These are phyloP conservation scores for Sebastes iracundus DNA, from an alignment of 2,797 vertebrate species.

Conservation along the genomic window DNA sequence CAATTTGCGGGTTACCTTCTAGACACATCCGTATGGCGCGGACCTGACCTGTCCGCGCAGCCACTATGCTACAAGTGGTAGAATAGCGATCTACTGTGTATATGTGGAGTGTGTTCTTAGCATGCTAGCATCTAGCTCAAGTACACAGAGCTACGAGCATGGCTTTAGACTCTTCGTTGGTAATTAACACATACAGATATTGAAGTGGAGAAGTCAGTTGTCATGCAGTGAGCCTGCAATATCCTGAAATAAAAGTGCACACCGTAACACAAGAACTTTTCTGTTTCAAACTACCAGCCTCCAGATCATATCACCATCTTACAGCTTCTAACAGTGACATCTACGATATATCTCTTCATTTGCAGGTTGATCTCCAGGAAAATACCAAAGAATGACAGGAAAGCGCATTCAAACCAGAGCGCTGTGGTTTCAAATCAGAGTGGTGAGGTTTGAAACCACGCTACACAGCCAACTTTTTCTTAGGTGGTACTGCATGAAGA, in stretches of 20 bases:
- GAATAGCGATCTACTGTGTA: too few relatives aligned
- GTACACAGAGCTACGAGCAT: background rate
- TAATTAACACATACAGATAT: too few relatives aligned
- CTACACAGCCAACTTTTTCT: background rate
- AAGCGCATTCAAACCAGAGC: background rate
- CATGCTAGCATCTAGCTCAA: background rate
- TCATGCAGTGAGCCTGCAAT: background rate
- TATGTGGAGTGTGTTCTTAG: background rate
- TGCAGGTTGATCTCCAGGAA: conserved; percentile 12
- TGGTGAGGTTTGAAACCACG: conserved; percentile 18
- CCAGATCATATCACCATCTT: background rate
- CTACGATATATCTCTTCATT: background rate
- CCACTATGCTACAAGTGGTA: too few relatives aligned
- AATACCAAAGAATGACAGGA: conserved; percentile 4
- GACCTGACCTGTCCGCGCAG: too few relatives aligned
- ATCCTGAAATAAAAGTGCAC: background rate
- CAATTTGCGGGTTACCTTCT: too few relatives aligned
- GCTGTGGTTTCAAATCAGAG: background rate
- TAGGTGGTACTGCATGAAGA: conserved; percentile 7
- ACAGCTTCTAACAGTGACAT: background rate
- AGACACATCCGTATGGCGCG: too few relatives aligned
- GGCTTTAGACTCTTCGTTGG: too few relatives aligned
- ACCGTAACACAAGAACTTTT: background rate
- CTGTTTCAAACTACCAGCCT: background rate
- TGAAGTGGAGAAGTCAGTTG: background rate